Conservation (phyloP, 1,140 invertebrate species). For the Protaetia brevitarsis region DNA sequence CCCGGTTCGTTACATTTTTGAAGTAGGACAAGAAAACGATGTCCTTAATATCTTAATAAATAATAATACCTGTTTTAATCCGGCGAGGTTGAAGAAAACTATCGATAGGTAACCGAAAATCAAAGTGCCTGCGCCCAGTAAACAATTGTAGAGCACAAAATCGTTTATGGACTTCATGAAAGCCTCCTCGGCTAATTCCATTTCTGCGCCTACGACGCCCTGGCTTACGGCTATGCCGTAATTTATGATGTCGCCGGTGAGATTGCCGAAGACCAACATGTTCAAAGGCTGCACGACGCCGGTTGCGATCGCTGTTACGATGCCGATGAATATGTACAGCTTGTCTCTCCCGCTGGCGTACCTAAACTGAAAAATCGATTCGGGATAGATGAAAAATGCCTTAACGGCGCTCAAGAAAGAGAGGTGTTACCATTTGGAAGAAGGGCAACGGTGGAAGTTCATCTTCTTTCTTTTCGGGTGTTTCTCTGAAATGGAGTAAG, state of each 20-base stretch:
- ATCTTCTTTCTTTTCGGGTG: neutral
- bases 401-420: neutral
- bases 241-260: conserved; percentile 55
- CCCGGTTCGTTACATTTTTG: too few relatives aligned
- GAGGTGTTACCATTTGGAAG: conserved; percentile 17
- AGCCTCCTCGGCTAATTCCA: neutral
- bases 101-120: conserved; percentile 61
- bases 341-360: conserved; percentile 59
- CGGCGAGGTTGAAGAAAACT: conserved; percentile 64
- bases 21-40: too few relatives aligned
- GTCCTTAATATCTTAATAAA: neutral
- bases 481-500: too few relatives aligned
- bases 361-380: conserved; percentile 54
- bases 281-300: conserved; percentile 64
- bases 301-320: conserved; percentile 57
- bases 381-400: neutral
- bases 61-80: conserved; percentile 63
- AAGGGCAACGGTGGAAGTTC: neutral
- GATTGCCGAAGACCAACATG: conserved; percentile 65
- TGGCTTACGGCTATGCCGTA: conserved; percentile 32
- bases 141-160: conserved; percentile 59
- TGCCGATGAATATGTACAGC: conserved; percentile 57
- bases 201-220: neutral
- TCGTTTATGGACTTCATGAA: conserved; percentile 48
- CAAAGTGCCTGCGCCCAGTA: conserved; percentile 59